phyloP scores from a whole-genome alignment of 23 tunicate genomes.

The Halocynthia aurantium region DNA sequence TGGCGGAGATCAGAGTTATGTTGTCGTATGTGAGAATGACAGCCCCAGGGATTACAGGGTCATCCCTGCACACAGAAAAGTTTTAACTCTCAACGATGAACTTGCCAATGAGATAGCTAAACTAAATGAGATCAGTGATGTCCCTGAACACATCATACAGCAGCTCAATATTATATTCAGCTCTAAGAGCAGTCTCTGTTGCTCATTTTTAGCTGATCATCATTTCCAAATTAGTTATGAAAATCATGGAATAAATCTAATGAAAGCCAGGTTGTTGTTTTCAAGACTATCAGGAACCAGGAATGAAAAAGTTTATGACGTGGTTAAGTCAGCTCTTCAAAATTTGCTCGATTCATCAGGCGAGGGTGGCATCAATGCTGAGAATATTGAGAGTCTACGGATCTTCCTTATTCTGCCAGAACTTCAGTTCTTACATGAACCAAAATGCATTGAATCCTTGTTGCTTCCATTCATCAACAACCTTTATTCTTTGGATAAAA shows the following conservation, averaged over 20 bases:
- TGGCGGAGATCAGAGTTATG: conserved; percentile 51
- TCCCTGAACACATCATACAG: neutral
- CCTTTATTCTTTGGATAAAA: conserved; percentile 18
- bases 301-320: conserved; percentile 20
- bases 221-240: conserved; percentile 38
- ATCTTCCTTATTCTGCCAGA: conserved; percentile 70
- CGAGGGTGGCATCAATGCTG: conserved; percentile 15
- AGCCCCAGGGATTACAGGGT: conserved; percentile 30
- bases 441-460: conserved; percentile 22
- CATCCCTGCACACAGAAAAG: neutral
- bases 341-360: neutral
- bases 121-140: neutral
- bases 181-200: conserved; percentile 56
- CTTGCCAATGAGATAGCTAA: conserved; percentile 8
- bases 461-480: conserved; percentile 63
- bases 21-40: neutral
- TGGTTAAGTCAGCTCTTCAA: conserved; percentile 25
- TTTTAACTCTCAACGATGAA: conserved; percentile 33
- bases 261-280: conserved; percentile 46
- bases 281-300: conserved; percentile 27
- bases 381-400: conserved; percentile 88
- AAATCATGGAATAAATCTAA: conserved; percentile 57
- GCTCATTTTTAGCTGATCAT: conserved; percentile 62
- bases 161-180: conserved; percentile 19
- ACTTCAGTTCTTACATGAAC: conserved; percentile 44